Base-by-base conservation (phyloP, 2,797 vertebrate species). In the Limosa lapponica region DNA sequence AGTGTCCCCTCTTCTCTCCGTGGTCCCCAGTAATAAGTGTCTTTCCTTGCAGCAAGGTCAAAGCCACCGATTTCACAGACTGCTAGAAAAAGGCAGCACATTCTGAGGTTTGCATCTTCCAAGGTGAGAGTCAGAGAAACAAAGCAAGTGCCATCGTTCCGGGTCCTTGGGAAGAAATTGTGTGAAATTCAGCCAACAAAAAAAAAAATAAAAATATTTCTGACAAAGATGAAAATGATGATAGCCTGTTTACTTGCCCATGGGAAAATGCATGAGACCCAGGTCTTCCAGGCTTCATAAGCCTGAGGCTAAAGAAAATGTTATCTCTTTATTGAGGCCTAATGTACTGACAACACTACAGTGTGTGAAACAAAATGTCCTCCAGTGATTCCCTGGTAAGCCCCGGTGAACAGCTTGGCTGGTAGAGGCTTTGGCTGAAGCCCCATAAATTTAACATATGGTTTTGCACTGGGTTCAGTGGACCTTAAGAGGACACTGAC, bases 251-350 rank as follows among this genome's bases (percentile, higher is more conserved):
- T 66, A 18, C 32, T 48, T 66, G 28, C 73, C 67, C 36, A 5
- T 51, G 90, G 93, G 90, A 82, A 93, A 90, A 90, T 37, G 75
- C 49, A 59, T 3, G 27, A 89, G 52, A 28, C 32, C 22, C 41
- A 30, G 37, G 71, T 75, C 73, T 95, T 86, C 79, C 58, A 82
- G 72, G 24, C 46, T 90, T 57, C 65, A 14, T 46, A 37, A 94
- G 48, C 80, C 82, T 70, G 73, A 84, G 77, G 71, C 70, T 85
- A 64, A 79, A 93, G 73, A 64, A 82, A 87, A 49, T 80, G 44
- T 58, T 85, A 11, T 23, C 8, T 82, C 51, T 61, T 91, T 36
- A 65, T 28, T 77, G 88, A 90, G 39, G 49, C 66, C 52, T 55
- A 34, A 71, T 59, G 84, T 82, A 77, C 51, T 85, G 80, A 51